Evolutionary conservation across 2,888 invertebrate species (phyloP).

Genomic region (Saturnia pavonia): DNA sequence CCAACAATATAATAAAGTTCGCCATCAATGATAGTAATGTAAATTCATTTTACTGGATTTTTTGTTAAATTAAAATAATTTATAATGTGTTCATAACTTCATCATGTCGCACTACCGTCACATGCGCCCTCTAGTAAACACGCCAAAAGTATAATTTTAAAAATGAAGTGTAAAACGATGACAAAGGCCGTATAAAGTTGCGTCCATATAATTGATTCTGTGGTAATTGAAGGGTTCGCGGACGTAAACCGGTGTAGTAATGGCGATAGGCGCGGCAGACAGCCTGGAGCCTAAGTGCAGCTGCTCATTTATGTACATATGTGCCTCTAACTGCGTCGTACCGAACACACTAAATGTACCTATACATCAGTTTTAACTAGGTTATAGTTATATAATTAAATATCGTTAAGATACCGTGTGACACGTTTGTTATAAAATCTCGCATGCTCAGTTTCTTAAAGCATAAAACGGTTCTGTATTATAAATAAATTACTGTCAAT

Average conservation of each 20-base stretch:
- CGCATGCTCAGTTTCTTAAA: neutral
- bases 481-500: no score
- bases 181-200: constrained; percentile 6
- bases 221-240: constrained; percentile 37
- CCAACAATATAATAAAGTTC: no score
- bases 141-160: no score
- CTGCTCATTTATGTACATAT: constrained; percentile 21
- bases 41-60: no score
- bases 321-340: constrained; percentile 13
- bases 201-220: constrained; percentile 33
- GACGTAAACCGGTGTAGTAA: constrained; percentile 30
- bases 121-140: no score
- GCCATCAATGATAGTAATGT: no score
- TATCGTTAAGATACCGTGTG: neutral
- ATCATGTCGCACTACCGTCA: no score
- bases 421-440: neutral
- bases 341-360: constrained; percentile 2
- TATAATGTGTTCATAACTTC: no score
- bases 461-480: neutral
- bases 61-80: no score
- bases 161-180: neutral
- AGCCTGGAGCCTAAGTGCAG: constrained; percentile 46
- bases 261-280: constrained; percentile 40
- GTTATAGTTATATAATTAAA: constrained; percentile 1
- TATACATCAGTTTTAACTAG: neutral